Conservation (phyloP, 2,797 vertebrate species). For the Mormyrops boulengeri region DNA sequence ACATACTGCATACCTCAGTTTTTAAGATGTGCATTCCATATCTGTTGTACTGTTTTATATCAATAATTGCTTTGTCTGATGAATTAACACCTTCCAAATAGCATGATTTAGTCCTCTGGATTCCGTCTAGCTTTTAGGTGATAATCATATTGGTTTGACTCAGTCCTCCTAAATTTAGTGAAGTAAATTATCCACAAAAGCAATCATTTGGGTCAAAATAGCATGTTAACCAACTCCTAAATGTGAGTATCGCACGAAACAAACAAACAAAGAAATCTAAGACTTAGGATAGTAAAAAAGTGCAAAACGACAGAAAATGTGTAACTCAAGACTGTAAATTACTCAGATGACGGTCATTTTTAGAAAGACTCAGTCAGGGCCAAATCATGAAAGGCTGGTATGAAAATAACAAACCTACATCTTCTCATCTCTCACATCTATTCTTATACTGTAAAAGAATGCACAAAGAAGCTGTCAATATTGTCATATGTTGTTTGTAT, state of each 20-base stretch:
- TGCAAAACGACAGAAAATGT: neutral
- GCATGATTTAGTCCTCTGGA: neutral
- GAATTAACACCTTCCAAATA: neutral
- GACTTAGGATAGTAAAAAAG: neutral
- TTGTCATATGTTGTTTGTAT: neutral
- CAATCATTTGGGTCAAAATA: conserved; percentile 14
- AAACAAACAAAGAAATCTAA: neutral
- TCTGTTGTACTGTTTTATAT: neutral
- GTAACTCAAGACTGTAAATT: neutral
- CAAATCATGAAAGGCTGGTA: neutral
- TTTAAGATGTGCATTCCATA: neutral
- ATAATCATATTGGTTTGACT: conserved; percentile 11
- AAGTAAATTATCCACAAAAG: conserved; percentile 11
- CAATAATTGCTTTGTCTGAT: neutral
- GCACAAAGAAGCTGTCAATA: neutral
- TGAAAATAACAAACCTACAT: neutral
- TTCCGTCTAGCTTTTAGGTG: neutral
- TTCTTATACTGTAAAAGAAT: neutral
- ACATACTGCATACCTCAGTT: neutral
- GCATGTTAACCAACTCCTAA: neutral
- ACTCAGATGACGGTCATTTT: neutral
- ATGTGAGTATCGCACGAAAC: conserved; percentile 10
- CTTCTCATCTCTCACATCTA: neutral
- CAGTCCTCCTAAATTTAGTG: conserved; percentile 5
- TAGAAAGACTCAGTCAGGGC: neutral